These are phyloP conservation scores for Mythimna impura DNA, from an alignment of 2,888 invertebrate genomes.

Conservation along the genomic window DNA sequence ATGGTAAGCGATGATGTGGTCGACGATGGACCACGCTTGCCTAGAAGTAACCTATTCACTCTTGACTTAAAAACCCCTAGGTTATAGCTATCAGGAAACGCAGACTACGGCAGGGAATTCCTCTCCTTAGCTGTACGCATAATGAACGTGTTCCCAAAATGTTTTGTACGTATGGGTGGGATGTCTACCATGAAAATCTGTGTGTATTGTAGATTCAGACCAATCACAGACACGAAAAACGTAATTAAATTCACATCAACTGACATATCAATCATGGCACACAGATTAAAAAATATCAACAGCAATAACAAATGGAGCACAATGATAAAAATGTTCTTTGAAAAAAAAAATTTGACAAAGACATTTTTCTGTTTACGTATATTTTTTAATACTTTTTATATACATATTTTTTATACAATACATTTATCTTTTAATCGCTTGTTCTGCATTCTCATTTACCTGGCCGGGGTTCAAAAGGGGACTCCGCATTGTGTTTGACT, in stretches of 20 bases:
- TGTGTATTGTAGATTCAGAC: neutral
- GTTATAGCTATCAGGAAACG: too few relatives aligned
- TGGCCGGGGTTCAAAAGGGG: slow-evolving; percentile 47
- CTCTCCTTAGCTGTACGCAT: too few relatives aligned
- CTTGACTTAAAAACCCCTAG: too few relatives aligned
- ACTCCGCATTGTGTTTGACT: slow-evolving; percentile 43
- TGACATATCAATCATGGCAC: slow-evolving; percentile 47
- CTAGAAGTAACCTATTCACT: too few relatives aligned
- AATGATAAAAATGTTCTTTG: slow-evolving; percentile 41
- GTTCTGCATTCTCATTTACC: slow-evolving; percentile 66
- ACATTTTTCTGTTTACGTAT: slow-evolving; percentile 18
- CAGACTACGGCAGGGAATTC: too few relatives aligned
- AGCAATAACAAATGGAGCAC: slow-evolving; percentile 7
- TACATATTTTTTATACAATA: slow-evolving; percentile 39
- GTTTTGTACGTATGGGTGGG: too few relatives aligned
- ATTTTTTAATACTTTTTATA: slow-evolving; percentile 41
- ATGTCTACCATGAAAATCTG: too few relatives aligned
- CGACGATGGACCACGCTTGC: too few relatives aligned
- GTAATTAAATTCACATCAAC: slow-evolving; percentile 55
- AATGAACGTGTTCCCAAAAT: too few relatives aligned
- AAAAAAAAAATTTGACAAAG: slow-evolving; percentile 31
- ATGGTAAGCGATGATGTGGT: too few relatives aligned
- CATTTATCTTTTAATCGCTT: slow-evolving; percentile 64
- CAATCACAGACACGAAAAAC: slow-evolving; percentile 8
- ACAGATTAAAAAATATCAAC: slow-evolving; percentile 55